Evolutionary conservation across 1,140 invertebrate species (phyloP).

Genomic region (Catajapyx aquilonaris): DNA sequence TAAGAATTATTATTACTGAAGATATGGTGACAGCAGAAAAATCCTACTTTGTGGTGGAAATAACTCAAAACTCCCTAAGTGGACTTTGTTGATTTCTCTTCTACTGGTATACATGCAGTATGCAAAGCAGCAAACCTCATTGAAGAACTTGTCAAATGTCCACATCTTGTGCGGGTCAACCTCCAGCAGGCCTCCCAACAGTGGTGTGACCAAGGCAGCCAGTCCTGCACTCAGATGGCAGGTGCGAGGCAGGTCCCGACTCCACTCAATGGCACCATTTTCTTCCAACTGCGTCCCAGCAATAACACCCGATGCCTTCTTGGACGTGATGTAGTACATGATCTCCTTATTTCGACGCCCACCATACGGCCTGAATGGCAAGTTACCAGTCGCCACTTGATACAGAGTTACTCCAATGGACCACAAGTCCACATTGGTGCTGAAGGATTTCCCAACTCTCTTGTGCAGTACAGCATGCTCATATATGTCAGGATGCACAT

Average conservation of each 20-base stretch:
- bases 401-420: conserved; percentile 93
- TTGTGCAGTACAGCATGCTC: conserved; percentile 72
- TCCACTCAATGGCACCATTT: conserved; percentile 83
- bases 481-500: conserved; percentile 93
- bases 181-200: conserved; percentile 77
- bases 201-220: conserved; percentile 63
- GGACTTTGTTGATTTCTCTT: too few relatives aligned
- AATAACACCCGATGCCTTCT: conserved; percentile 85
- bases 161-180: conserved; percentile 72
- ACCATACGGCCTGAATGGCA: conserved; percentile 84
- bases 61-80: too few relatives aligned
- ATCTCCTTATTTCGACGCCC: conserved; percentile 87
- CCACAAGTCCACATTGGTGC: conserved; percentile 81
- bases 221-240: conserved; percentile 67
- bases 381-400: conserved; percentile 85
- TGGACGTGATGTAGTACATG: conserved; percentile 84
- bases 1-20: too few relatives aligned
- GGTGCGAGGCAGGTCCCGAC: conserved; percentile 55
- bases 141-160: conserved; percentile 85
- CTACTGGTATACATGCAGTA: too few relatives aligned
- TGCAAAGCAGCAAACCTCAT: too few relatives aligned
- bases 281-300: conserved; percentile 76
- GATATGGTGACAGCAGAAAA: too few relatives aligned
- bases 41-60: too few relatives aligned
- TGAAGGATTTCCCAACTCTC: conserved; percentile 77